Percentiles rank a stretch among this genome's conserved stretches.
Evolutionary conservation across 2,113 vertebrate genomes (phyloP).

Genomic region (Anguilla japonica): DNA sequence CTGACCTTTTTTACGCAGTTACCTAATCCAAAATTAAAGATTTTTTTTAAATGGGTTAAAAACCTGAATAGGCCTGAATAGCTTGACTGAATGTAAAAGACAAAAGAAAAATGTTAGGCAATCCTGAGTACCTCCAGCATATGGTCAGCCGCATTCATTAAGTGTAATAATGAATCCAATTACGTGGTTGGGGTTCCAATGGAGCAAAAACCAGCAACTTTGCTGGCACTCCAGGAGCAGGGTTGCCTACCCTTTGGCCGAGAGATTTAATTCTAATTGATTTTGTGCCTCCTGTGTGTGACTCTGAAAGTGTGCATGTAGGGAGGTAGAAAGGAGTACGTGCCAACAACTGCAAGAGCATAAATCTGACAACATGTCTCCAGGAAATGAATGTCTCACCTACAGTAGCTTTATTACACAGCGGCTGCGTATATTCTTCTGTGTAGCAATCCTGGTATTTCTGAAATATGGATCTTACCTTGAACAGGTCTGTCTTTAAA

Average conservation of each 20-base stretch:
- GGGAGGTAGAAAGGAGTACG: background rate
- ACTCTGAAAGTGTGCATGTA: background rate
- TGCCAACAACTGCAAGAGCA: background rate
- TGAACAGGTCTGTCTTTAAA: background rate
- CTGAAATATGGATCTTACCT: background rate
- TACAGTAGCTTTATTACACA: background rate
- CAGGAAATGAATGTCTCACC: background rate
- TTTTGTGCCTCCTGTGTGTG: background rate
- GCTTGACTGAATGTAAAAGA: background rate
- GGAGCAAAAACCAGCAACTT: background rate
- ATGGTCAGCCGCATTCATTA: background rate
- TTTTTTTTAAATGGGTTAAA: background rate
- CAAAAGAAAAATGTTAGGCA: background rate
- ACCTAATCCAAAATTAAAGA: background rate
- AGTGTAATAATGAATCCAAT: background rate
- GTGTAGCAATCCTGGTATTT: background rate
- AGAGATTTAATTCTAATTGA: background rate
- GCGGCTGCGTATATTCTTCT: background rate
- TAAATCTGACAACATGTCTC: background rate
- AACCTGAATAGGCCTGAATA: background rate
- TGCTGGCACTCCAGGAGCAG: background rate
- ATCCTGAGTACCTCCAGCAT: background rate
- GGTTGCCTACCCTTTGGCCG: background rate
- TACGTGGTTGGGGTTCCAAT: background rate
- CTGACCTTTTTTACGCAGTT: background rate